Evolutionary conservation across 2,888 invertebrate species (phyloP).

Genomic region (Minunthozetes semirufus): DNA sequence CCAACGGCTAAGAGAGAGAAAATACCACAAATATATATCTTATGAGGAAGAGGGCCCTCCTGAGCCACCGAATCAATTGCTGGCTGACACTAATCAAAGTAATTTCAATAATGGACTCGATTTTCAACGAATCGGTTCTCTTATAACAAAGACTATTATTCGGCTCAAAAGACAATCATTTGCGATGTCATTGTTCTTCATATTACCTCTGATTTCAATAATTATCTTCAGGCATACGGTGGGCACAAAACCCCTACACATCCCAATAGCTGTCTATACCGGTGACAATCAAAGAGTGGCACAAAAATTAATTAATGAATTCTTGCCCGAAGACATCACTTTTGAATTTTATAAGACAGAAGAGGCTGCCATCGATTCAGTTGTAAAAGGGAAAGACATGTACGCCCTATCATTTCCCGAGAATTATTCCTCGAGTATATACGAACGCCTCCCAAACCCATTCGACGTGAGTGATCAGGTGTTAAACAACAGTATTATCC

Average conservation of each 20-base stretch:
- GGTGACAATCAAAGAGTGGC: neutral
- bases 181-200: neutral
- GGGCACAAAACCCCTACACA: neutral
- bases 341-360: neutral
- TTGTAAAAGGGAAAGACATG: neutral
- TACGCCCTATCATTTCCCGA: neutral
- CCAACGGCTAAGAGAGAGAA: neutral
- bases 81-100: no score
- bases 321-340: neutral
- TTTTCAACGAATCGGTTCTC: neutral
- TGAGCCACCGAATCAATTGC: no score
- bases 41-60: neutral
- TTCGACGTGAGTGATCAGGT: neutral
- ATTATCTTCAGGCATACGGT: neutral
- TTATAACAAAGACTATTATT: neutral
- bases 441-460: neutral
- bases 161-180: neutral
- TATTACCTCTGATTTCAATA: neutral
- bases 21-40: constrained; percentile 38
- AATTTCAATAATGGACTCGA: neutral
- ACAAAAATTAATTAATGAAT: neutral
- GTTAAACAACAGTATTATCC: neutral
- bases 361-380: neutral
- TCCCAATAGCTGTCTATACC: neutral
- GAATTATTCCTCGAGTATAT: neutral